Evolutionary conservation across 2,888 invertebrate genomes (phyloP).

Genomic region (Nymphalis polychloros): DNA sequence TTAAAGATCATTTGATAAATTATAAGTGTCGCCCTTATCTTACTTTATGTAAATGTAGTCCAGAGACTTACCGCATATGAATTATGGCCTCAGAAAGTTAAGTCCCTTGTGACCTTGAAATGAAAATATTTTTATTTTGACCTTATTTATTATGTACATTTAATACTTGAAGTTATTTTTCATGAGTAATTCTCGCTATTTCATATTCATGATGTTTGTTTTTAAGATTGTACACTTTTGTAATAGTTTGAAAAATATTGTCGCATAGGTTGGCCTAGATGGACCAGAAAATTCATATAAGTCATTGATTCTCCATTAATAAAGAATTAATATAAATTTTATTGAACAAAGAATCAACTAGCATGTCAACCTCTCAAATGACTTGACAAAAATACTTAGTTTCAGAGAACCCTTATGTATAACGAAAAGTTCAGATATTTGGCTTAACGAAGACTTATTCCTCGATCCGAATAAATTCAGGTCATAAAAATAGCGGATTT

Average conservation of each 20-base stretch:
- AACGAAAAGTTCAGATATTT: conserved; percentile 8
- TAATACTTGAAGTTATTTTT: neutral
- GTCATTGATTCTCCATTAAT: too few relatives aligned
- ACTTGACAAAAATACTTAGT: neutral
- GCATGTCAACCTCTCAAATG: neutral
- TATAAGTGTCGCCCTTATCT: conserved; percentile 11
- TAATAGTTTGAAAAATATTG: too few relatives aligned
- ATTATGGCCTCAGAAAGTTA: neutral
- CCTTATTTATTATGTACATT: neutral
- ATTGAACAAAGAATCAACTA: too few relatives aligned
- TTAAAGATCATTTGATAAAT: conserved; percentile 5
- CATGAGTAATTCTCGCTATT: neutral
- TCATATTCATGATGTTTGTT: too few relatives aligned
- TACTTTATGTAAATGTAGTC: conserved; percentile 5
- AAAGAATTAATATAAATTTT: too few relatives aligned
- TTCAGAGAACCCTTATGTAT: conserved; percentile 2
- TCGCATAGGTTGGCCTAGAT: too few relatives aligned
- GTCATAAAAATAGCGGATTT: conserved; percentile 34
- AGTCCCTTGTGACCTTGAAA: conserved; percentile 6
- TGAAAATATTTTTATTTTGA: neutral
- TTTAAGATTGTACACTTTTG: too few relatives aligned
- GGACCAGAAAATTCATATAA: too few relatives aligned
- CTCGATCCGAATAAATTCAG: conserved; percentile 14
- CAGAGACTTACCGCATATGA: conserved; percentile 3
- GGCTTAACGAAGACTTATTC: conserved; percentile 23